These are phyloP conservation scores for Metallyticus violacea DNA, from an alignment of 2,888 invertebrate species.

Conservation along the genomic window DNA sequence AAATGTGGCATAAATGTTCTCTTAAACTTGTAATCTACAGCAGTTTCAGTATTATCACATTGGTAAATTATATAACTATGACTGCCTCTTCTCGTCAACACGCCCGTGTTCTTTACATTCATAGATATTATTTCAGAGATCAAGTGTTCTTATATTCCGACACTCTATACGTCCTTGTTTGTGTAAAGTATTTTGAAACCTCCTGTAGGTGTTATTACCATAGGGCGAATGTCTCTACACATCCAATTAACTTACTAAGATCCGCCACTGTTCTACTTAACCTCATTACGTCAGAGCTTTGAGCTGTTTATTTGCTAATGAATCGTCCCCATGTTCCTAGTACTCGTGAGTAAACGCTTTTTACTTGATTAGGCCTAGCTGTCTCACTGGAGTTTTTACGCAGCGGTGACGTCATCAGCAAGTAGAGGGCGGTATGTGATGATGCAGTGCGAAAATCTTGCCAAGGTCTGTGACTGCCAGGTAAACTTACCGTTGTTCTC, in stretches of 20 bases:
- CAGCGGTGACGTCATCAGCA: not conserved
- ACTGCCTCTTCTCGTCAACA: too few relatives aligned
- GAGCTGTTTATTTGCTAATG: not conserved
- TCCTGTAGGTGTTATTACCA: not conserved
- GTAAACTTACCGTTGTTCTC: not conserved
- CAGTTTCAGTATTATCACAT: too few relatives aligned
- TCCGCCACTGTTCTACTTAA: not conserved
- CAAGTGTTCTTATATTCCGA: too few relatives aligned
- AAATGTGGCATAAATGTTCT: too few relatives aligned
- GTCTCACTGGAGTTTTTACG: not conserved
- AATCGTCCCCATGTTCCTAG: not conserved
- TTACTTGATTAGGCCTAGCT: not conserved
- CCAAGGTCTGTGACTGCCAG: not conserved
- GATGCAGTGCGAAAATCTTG: not conserved
- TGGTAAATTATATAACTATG: too few relatives aligned
- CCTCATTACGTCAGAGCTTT: not conserved
- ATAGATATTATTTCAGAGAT: too few relatives aligned
- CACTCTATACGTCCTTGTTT: too few relatives aligned
- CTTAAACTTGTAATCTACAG: too few relatives aligned
- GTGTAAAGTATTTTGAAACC: too few relatives aligned
- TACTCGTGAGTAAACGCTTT: not conserved
- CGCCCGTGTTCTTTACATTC: too few relatives aligned
- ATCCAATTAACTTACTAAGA: not conserved
- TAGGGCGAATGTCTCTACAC: too few relatives aligned
- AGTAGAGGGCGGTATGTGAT: not conserved